Percentiles rank a stretch among this genome's conserved stretches.
Conservation (phyloP, 2,888 invertebrate genomes). For the Choreutis nemorana region DNA sequence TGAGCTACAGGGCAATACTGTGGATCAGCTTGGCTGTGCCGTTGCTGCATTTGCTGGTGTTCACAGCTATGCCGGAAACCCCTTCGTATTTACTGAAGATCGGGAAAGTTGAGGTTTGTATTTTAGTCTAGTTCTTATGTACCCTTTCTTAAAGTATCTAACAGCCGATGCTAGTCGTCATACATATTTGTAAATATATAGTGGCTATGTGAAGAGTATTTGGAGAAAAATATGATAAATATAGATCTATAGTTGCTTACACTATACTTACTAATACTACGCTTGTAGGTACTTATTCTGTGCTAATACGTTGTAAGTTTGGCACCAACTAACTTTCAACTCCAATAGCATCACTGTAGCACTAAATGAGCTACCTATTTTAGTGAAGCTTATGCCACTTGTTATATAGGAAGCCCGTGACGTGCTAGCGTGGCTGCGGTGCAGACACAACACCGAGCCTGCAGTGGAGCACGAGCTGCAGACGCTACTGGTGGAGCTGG, state of each 20-base stretch:
- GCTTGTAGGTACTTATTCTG: too few species aligned
- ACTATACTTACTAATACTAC: too few species aligned
- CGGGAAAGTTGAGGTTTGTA: slow-evolving; percentile 46
- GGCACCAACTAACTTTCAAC: too few species aligned
- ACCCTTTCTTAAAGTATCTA: background rate
- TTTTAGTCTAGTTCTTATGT: background rate
- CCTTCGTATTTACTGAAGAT: slow-evolving; percentile 48
- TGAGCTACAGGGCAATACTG: slow-evolving; percentile 41
- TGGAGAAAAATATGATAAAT: too few species aligned
- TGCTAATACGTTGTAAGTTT: too few species aligned
- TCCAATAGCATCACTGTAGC: too few species aligned
- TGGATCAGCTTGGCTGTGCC: slow-evolving; percentile 51
- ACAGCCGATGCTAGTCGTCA: too few species aligned
- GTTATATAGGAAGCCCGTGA: slow-evolving; percentile 38
- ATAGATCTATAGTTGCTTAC: too few species aligned
- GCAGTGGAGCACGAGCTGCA: slow-evolving; percentile 44
- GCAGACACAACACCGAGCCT: slow-evolving; percentile 35
- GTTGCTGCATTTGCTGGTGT: slow-evolving; percentile 40
- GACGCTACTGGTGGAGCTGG: slow-evolving; percentile 35
- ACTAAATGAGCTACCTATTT: background rate
- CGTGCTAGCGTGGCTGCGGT: slow-evolving; percentile 48
- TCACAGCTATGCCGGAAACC: slow-evolving; percentile 51
- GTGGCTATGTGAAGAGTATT: too few species aligned
- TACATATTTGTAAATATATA: too few species aligned
- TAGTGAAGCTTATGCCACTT: background rate